Percentiles rank a stretch among this genome's conserved stretches.
These are phyloP conservation scores for Tragelaphus imberbis DNA, from an alignment of 2,113 vertebrate species.

Conservation along the genomic window DNA sequence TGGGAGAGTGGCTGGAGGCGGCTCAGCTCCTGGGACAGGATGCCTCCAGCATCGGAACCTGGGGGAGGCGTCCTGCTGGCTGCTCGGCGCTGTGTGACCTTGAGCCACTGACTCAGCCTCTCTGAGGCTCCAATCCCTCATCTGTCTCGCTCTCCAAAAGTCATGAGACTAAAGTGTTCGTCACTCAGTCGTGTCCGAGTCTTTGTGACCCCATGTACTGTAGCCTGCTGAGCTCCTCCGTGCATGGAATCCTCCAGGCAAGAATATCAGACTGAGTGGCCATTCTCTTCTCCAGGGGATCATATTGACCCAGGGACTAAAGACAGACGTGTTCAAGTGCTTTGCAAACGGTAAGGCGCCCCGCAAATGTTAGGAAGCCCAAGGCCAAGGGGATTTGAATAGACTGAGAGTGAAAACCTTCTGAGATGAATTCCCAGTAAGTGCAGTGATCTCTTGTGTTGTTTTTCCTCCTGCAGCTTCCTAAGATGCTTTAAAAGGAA, in stretches of 20 bases:
- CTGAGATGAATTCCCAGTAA: background rate
- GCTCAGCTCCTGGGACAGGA: accelerated
- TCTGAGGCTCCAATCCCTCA: background rate
- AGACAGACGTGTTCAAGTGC: background rate
- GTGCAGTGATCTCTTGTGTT: accelerated
- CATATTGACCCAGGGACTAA: background rate
- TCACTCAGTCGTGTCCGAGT: background rate
- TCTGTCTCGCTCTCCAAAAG: background rate
- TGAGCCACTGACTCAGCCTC: background rate
- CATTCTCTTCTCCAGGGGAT: background rate
- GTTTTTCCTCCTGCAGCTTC: background rate
- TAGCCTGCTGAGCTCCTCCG: background rate
- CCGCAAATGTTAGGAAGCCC: background rate
- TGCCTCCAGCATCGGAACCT: background rate
- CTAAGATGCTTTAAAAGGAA: background rate
- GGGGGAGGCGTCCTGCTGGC: background rate
- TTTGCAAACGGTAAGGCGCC: background rate
- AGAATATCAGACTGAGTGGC: background rate
- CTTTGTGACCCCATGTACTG: background rate
- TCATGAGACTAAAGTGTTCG: background rate
- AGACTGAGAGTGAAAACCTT: background rate
- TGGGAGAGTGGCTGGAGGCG: background rate
- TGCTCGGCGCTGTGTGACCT: background rate
- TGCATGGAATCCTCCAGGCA: background rate
- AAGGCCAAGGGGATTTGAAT: background rate